A percentile compares a stretch with the other conserved stretches of the same genome.
These are phyloP conservation scores for Nasonia longicornis DNA, from an alignment of 1,140 invertebrate species.

Conservation along the genomic window DNA sequence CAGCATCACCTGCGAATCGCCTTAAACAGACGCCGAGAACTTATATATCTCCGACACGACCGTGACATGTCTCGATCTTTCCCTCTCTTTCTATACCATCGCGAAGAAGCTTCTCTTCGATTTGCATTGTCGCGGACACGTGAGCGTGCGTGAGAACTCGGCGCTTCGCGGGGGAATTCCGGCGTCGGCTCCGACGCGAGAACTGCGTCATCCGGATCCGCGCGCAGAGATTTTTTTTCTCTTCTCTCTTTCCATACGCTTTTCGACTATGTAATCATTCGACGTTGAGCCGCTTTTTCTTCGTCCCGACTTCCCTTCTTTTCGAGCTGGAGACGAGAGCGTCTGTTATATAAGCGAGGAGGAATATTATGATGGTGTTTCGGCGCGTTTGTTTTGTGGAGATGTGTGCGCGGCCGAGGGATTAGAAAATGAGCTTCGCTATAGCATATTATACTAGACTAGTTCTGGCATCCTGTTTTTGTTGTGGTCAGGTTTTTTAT, in stretches of 20 bases:
- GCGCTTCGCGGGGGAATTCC: slow-evolving; percentile 20
- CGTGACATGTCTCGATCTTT: background rate
- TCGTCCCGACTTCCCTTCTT: background rate
- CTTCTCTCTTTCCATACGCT: background rate
- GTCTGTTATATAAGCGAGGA: background rate
- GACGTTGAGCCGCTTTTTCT: background rate
- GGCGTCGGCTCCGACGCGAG: background rate
- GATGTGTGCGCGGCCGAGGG: too few species aligned
- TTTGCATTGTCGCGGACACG: background rate
- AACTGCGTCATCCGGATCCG: slow-evolving; percentile 15
- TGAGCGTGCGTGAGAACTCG: slow-evolving; percentile 29
- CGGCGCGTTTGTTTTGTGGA: background rate
- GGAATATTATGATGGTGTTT: background rate
- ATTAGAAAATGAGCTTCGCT: background rate
- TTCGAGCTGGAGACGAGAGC: too few species aligned
- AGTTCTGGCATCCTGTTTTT: background rate
- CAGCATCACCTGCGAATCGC: background rate
- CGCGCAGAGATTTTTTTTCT: background rate
- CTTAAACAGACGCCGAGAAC: background rate
- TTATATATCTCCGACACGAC: background rate
- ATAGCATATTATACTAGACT: background rate
- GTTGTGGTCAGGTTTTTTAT: background rate
- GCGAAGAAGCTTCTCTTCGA: too few species aligned
- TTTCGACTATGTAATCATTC: background rate
- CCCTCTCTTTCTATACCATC: background rate